Evolutionary conservation across 2,113 vertebrate genomes (phyloP), one percentile per base, ranked within the genome.

Genomic region (Guaruba guarouba): DNA sequence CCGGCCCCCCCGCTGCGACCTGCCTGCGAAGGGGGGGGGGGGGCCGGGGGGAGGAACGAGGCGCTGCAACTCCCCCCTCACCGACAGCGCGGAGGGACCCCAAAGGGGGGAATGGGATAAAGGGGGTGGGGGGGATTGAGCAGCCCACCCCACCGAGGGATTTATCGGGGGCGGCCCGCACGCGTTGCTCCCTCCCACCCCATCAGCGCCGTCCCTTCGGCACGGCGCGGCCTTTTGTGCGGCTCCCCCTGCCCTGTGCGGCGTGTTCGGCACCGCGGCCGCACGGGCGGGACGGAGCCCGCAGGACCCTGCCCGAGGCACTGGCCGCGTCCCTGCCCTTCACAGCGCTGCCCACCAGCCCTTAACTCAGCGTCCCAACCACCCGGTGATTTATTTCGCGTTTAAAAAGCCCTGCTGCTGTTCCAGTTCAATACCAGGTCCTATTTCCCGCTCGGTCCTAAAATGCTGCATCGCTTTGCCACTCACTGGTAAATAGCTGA

Each of bases 361-460:
- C 19, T 87, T 82, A 87, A 87, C 89, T 91, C 91, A 0, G 27
- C 6, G 44, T 71, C 95, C 86, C 61, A 16, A 75, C 13, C 92
- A 17, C 49, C 92, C 27, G 3, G 77, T 57, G 46, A 96, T 95
- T 96, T 95, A 95, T 95, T 96, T 92, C 84, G 31, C 81, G 0
- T 67, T 89, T 93, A 4, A n/a, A 79, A 93, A 84, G 68, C 80
- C 33, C 61, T 54, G 86, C 95, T 48, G 69, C 87, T 70, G 94
- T 94, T 97, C 95, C 95, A 95, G 84, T 79, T 95, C 94, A 44
- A 94, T 95, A 97, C 87, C 95, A 87, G 89, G 91, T 96, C 89
- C 94, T 90, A 95, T 97, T 96, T 96, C 96, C 96, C 93, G 63
- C 93, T 92, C 55, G 28, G 17, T 78, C 94, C 92, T 90, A 94